phyloP scores from a whole-genome alignment of 2,113 vertebrate genomes.

The Spilogale gracilis region DNA sequence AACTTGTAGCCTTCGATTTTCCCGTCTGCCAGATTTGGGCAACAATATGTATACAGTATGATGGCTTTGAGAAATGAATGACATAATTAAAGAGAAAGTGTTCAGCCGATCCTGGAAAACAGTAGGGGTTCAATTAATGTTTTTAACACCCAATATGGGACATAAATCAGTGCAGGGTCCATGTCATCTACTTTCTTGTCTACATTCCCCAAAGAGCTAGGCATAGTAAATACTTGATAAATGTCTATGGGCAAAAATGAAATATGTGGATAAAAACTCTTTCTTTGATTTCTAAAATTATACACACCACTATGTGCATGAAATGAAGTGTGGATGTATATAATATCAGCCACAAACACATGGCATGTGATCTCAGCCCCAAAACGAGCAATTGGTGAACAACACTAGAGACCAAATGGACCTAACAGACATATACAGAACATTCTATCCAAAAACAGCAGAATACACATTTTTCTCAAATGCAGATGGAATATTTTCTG shows the following conservation, averaged over 20 bases:
- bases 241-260: conserved; percentile 1
- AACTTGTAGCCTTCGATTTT: conserved; percentile 5
- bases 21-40: neutral
- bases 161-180: neutral
- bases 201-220: neutral
- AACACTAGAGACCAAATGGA: neutral
- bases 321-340: neutral
- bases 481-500: neutral
- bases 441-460: neutral
- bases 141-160: neutral
- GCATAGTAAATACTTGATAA: neutral
- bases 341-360: neutral
- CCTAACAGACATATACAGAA: neutral
- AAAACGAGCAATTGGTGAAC: neutral
- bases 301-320: neutral
- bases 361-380: neutral
- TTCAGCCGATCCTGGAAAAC: neutral
- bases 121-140: neutral
- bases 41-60: neutral
- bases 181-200: neutral
- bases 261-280: conserved; percentile 11
- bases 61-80: neutral
- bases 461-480: neutral
- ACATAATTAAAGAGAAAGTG: neutral
- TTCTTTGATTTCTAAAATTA: conserved; percentile 8